Conservation (phyloP, 2,888 invertebrate species). For the Spisula solida region DNA sequence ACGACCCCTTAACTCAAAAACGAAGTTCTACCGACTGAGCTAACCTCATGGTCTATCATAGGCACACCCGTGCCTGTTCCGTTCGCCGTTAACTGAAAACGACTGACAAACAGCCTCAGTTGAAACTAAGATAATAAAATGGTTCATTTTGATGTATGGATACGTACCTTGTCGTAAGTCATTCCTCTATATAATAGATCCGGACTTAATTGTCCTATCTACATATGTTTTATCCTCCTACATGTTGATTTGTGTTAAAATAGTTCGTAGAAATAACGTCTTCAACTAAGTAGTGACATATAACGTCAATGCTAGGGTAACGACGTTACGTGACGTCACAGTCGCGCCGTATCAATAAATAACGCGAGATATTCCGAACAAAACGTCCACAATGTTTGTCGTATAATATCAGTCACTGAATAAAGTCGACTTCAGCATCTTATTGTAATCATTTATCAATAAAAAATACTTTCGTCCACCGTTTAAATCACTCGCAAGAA, state of each 20-base stretch:
- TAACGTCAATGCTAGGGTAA: neutral
- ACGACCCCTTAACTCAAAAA: too few species aligned
- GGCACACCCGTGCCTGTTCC: too few species aligned
- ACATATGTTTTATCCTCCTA: neutral
- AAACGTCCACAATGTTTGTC: neutral
- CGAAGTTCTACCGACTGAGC: too few species aligned
- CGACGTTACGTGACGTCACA: slow-evolving; percentile 9
- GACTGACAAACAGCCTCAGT: too few species aligned
- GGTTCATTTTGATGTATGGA: too few species aligned
- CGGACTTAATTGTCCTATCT: neutral
- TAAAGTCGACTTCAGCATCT: neutral
- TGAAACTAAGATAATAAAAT: too few species aligned
- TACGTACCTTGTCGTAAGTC: slow-evolving; percentile 7
- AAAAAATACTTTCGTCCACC: neutral
- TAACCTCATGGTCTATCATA: too few species aligned
- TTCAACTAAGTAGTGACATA: neutral
- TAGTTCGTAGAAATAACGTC: neutral
- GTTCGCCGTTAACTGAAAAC: too few species aligned
- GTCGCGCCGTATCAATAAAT: neutral
- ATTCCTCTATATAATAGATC: neutral
- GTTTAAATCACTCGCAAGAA: neutral
- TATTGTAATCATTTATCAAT: neutral
- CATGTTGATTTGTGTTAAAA: neutral
- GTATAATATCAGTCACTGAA: neutral
- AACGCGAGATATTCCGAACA: neutral